Percentiles rank a stretch among this genome's conserved stretches.
These are phyloP conservation scores for Lytechinus variegatus DNA, from an alignment of 35 echinoderm and acorn worm genomes.

Conservation along the genomic window DNA sequence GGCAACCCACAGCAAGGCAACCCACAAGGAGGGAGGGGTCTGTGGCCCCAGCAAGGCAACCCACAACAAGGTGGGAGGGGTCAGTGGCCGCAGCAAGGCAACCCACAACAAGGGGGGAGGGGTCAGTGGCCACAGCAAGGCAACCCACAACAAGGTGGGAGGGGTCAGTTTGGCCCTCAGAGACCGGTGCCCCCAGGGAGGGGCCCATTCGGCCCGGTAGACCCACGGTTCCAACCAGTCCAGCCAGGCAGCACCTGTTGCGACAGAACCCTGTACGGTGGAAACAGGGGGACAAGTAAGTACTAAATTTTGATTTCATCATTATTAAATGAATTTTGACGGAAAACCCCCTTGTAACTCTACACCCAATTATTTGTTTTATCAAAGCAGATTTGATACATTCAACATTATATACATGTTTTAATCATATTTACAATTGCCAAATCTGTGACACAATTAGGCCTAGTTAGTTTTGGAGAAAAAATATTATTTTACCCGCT, in stretches of 20 bases:
- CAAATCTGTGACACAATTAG: too few species aligned
- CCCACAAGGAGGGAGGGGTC: neutral
- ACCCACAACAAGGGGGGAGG: neutral
- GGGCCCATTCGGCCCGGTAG: neutral
- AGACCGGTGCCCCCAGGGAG: neutral
- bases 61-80: too few species aligned
- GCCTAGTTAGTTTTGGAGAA: too few species aligned
- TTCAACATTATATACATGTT: too few species aligned
- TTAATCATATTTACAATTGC: too few species aligned
- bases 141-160: too few species aligned
- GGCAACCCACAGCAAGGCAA: neutral
- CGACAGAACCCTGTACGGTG: neutral
- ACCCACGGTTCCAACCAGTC: neutral
- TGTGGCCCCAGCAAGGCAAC: neutral
- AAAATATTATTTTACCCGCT: too few species aligned
- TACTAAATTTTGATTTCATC: neutral
- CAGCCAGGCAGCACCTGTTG: neutral
- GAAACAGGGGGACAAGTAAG: constrained; percentile 9
- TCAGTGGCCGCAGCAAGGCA: neutral
- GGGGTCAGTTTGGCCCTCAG: too few species aligned
- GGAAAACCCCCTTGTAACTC: too few species aligned
- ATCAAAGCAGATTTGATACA: too few species aligned
- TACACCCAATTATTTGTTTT: too few species aligned
- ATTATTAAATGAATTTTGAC: too few species aligned
- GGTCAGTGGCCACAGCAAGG: neutral